Evolutionary conservation across 1,140 invertebrate genomes (phyloP), one percentile per base, ranked within the genome.

Genomic region (Mamestra configurata): DNA sequence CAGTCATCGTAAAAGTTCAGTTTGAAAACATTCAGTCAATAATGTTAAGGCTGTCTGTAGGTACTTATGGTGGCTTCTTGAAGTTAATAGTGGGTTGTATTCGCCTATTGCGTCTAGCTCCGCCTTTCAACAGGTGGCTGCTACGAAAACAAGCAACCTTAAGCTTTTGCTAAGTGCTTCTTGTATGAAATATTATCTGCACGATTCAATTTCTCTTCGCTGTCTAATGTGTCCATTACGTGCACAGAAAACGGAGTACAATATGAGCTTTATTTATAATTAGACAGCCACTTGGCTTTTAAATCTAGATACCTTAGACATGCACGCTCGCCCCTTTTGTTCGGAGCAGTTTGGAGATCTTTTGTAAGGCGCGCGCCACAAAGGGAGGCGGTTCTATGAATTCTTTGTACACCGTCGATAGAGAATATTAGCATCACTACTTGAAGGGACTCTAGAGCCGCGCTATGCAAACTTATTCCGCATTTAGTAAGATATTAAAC

Each of bases 301-400:
- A 68, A 68, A 68, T 46, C n/a, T n/a, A n/a, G n/a, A 68, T 68
- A 68, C 64, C 40, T 68, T 68, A n/a, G n/a, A n/a, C 46, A 15
- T 15, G 37, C 64, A 68, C 64, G 64, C 20, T 68, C 40, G 20
- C 10, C 11, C 7, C 64, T 46, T 49, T 68, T 68, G 64, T 68
- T 46, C 4, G 35, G 20, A 64, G n/a, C 46, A 46, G 64, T 68
- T 46, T 4, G 35, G 20, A 64, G n/a, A 64, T 27, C 64, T 68
- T 46, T 68, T 68, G 64, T 68, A 68, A 13, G 7, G 40, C 64
- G 4, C 64, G 4, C 22, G 64, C 11, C 40, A 68, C 64, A 68
- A 68, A 46, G 64, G 6, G n/a, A 61, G n/a, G 31, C 31, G 27
- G 4, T 46, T 68, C 37, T 68, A 49, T 46, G 22, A 68, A 22